Percentiles rank a stretch among this genome's conserved stretches.
Evolutionary conservation across 2,797 vertebrate species (phyloP).

Genomic region (Petrocephalus sullivani): DNA sequence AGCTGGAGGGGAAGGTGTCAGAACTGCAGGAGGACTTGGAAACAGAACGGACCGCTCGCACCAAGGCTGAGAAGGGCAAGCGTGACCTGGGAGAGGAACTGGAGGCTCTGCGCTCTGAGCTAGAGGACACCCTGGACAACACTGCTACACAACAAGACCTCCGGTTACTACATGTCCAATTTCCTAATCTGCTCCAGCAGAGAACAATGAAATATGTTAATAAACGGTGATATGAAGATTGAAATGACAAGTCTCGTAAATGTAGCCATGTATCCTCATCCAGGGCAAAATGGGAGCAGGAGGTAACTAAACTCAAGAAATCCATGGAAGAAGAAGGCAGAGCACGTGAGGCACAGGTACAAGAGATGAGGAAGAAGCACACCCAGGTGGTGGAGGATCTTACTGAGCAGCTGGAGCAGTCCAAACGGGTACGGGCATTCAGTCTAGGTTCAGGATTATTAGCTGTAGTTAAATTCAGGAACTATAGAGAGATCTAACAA

Average conservation of each 20-base stretch:
- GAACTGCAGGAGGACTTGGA: conserved; percentile 93
- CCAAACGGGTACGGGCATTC: conserved; percentile 73
- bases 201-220: background rate
- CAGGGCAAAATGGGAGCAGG: conserved; percentile 90
- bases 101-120: conserved; percentile 89
- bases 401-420: conserved; percentile 88
- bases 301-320: conserved; percentile 82
- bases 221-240: background rate
- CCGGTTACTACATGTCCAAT: conserved; percentile 55
- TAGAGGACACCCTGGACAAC: conserved; percentile 90
- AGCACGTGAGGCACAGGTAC: conserved; percentile 80
- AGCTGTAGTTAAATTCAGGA: background rate
- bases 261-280: background rate
- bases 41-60: conserved; percentile 77
- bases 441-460: background rate
- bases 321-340: conserved; percentile 89
- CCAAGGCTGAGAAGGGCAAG: conserved; percentile 92
- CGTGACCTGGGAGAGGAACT: conserved; percentile 89
- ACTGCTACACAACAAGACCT: conserved; percentile 93
- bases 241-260: background rate
- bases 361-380: conserved; percentile 94
- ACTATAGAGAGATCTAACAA: background rate
- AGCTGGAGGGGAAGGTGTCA: conserved; percentile 87
- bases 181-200: background rate
- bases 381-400: conserved; percentile 84